Conservation (phyloP, 2,797 vertebrate species). For the Hirundo rustica region DNA sequence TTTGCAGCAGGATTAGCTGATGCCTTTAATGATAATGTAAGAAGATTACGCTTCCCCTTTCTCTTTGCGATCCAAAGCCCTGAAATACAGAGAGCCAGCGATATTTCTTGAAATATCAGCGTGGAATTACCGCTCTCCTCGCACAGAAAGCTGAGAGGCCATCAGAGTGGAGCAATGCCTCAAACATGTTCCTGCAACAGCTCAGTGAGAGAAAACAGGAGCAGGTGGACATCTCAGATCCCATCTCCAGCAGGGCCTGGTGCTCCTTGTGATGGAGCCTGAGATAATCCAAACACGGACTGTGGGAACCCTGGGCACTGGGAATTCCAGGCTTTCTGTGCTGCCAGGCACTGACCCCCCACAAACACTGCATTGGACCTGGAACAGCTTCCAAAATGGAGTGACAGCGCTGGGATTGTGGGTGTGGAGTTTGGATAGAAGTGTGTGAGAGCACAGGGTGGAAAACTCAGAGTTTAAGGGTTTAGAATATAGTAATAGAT, state of each 20-base stretch:
- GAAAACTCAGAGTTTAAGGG: too few species aligned
- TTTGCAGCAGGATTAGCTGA: slow-evolving; percentile 47
- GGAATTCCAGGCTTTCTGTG: neutral
- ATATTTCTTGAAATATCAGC: neutral
- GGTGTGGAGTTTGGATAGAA: neutral
- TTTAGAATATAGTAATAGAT: neutral
- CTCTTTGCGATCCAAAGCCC: slow-evolving; percentile 13
- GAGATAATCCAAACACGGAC: neutral
- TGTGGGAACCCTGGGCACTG: neutral
- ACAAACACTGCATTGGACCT: neutral
- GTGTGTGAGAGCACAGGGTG: neutral
- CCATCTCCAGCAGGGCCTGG: neutral
- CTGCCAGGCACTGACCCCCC: neutral
- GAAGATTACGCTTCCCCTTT: slow-evolving; percentile 47
- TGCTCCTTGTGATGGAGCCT: neutral
- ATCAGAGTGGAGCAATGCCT: neutral
- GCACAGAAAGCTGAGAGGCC: neutral
- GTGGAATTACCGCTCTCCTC: neutral
- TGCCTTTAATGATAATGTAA: slow-evolving; percentile 57
- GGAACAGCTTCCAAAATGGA: neutral
- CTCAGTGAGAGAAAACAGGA: neutral
- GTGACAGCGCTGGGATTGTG: neutral
- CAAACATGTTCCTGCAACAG: neutral
- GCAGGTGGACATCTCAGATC: neutral
- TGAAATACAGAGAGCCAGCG: neutral